Base-by-base conservation (phyloP, 2,113 vertebrate genomes). In the Aegithalos caudatus region DNA sequence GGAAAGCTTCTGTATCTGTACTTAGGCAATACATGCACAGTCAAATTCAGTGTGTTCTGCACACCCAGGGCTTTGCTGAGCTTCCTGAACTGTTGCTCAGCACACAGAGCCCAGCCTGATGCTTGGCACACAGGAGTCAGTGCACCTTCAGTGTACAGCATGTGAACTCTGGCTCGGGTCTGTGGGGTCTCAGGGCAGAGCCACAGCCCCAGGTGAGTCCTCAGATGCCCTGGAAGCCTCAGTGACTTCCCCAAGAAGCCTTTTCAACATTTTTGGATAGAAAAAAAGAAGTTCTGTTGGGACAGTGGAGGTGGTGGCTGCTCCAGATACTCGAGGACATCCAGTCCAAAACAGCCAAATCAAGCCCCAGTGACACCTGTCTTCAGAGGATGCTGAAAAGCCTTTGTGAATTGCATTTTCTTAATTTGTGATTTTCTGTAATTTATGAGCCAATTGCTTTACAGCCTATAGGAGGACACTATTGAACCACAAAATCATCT, bases 111-210 rank as follows among this genome's bases (percentile, higher is more conserved):
- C 45, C 33, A 47, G 18, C 17, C 62, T 61, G 28, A 5, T 1
- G 1, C n/a, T 4, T 14, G n/a, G 47, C 57, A 82, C 19, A 7
- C 12, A 28, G 74, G 27, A 56, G 17, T 25, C 11, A 11, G 17
- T 25, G 38, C 50, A 27, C 35, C n/a, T 73, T 33, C 6, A 2
- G 54, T 57, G n/a, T 37, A 24, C 38, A 47, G 67, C 25, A 21
- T 1, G 0, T 0, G 0, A 10, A 4, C 16, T 40, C 33, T 54
- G 65, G 6, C 38, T 79, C 0, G 0, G 27, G 11, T 47, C 28
- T 50, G 28, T 15, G 54, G 20, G 33, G 11, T 47, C 42, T 57
- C 5, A 2, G 38, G 14, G 12, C 60, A 91, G 45, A 93, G 28
- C n/a, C 2, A 3, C 33, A 33, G n/a, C n/a, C 45, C 44, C 48